Evolutionary conservation across 2,888 invertebrate genomes (phyloP).

Genomic region (Apodemia mormo): DNA sequence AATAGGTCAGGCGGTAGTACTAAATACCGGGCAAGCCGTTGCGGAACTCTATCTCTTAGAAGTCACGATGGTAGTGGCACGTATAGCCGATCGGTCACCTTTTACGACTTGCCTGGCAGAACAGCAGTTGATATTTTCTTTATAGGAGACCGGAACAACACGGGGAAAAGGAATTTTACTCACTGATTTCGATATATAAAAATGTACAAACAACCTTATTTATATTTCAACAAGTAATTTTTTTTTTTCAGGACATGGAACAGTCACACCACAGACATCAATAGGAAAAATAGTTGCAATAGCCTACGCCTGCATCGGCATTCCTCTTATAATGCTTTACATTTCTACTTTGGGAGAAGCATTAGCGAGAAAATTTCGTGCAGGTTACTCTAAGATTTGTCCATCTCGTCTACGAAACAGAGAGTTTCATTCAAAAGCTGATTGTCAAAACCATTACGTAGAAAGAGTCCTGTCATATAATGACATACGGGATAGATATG

Average conservation of each 20-base stretch:
- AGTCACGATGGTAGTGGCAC: too few species aligned
- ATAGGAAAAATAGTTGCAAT: conserved; percentile 92
- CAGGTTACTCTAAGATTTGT: conserved; percentile 83
- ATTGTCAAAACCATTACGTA: conserved; percentile 44
- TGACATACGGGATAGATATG: background rate
- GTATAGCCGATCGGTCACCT: too few species aligned
- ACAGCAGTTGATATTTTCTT: too few species aligned
- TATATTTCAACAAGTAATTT: background rate
- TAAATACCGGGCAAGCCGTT: too few species aligned
- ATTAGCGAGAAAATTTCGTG: conserved; percentile 89
- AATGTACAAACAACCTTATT: too few species aligned
- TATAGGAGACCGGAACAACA: too few species aligned
- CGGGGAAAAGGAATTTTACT: too few species aligned
- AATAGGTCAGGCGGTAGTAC: too few species aligned
- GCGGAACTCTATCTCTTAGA: too few species aligned
- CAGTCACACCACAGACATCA: conserved; percentile 89
- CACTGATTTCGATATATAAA: too few species aligned
- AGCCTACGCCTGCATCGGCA: conserved; percentile 91
- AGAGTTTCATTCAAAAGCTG: conserved; percentile 52
- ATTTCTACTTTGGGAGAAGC: conserved; percentile 93
- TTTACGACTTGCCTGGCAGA: too few species aligned
- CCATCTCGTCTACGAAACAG: conserved; percentile 50
- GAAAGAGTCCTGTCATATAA: background rate
- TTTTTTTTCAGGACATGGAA: conserved; percentile 87
- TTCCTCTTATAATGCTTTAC: conserved; percentile 93